Evolutionary conservation across 2,113 vertebrate species (phyloP), one percentile per base, ranked within the genome.

Genomic region (Aspidoscelis tigris): DNA sequence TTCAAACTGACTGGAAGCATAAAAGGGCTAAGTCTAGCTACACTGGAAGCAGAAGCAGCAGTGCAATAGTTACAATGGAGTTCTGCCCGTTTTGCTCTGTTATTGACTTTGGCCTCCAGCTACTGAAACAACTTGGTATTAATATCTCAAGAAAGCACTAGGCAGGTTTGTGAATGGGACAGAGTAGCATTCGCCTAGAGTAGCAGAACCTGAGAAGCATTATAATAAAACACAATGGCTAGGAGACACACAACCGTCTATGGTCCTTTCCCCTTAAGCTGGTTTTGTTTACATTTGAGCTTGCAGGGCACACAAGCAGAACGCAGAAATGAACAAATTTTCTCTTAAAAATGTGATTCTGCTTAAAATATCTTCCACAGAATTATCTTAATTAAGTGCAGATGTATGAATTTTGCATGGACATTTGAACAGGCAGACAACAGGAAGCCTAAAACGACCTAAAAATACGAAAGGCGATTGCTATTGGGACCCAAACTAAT

Each of bases 1-100:
- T 91, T 88, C 91, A 88, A 84, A 86, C 22, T 84, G 88, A 79
- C 88, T 21, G 0, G 87, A 88, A 93, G 86, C 84, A 50, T 58
- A 80, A 53, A 74, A 1, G 1, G 22, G 86, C 0, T 0, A 18
- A 80, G 58, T 14, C 0, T 79, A 64, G 88, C 75, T 85, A 4
- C 1, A 1, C 64, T 86, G 65, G 26, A 83, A 86, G 76, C 66
- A 72, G 70, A 66, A 78, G 4, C 55, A 66, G 68, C 65, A 53
- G 16, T 21, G 3, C 5, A 24, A 39, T 86, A 86, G 41, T 65
- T 88, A 88, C 81, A 79, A 16, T 80, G 88, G 69, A 87, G 70
- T 11, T 87, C 5, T 75, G 47, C 86, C 65, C 58, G 7, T 58
- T 84, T 81, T 72, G 81, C 16, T 71, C 76, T 55, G 1, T 0